Conservation (phyloP, 2,113 vertebrate genomes). For the Bettongia penicillata region DNA sequence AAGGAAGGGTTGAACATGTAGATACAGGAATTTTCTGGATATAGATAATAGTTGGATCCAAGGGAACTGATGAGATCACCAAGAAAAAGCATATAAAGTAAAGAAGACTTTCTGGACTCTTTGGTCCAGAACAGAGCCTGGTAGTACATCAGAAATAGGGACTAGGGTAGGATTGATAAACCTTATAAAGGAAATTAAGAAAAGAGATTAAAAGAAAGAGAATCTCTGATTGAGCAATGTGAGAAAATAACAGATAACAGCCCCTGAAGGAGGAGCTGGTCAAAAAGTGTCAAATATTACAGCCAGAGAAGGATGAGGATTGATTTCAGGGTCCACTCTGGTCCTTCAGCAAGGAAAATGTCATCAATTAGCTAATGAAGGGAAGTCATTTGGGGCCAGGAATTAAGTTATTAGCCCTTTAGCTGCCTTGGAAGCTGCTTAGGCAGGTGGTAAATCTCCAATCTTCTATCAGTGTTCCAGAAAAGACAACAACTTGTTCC, state of each 20-base stretch:
- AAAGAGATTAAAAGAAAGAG: background rate
- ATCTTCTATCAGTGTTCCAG: conserved; percentile 71
- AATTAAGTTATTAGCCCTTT: conserved; percentile 75
- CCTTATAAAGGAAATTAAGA: background rate
- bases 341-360: conserved; percentile 27
- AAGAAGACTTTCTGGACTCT: background rate
- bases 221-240: background rate
- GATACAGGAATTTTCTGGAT: background rate
- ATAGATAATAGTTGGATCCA: background rate
- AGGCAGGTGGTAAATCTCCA: conserved; percentile 71
- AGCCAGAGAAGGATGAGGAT: background rate
- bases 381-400: conserved; percentile 31
- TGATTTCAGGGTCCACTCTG: background rate
- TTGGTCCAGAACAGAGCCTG: background rate
- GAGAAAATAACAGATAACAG: background rate
- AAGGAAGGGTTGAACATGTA: background rate
- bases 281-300: background rate
- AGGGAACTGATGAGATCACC: background rate
- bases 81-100: background rate
- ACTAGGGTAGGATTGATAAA: background rate
- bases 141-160: background rate
- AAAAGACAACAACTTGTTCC: conserved; percentile 53
- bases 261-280: background rate
- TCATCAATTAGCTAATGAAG: conserved; percentile 22
- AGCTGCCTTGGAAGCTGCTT: conserved; percentile 77